Conservation (phyloP, 2,888 invertebrate genomes). For the Cerastoderma edule region DNA sequence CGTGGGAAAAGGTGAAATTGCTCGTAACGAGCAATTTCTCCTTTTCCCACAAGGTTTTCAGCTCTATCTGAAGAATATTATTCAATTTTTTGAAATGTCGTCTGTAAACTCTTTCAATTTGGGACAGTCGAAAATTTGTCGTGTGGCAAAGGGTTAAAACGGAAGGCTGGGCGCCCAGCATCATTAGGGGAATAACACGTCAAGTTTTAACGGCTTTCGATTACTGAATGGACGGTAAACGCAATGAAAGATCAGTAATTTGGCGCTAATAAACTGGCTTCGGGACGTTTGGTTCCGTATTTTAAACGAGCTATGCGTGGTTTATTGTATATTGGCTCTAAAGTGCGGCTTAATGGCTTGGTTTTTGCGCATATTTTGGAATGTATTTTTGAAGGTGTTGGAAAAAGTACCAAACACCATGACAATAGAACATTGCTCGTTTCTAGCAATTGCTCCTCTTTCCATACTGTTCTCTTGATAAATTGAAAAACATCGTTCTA, state of each 20-base stretch:
- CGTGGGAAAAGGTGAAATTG: no score
- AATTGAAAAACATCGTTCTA: no score
- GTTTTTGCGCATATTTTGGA: no score
- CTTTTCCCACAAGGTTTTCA: no score
- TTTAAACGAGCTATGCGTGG: background rate
- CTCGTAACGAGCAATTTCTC: no score
- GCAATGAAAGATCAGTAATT: conserved; percentile 24
- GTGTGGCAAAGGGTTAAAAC: no score
- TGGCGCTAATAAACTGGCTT: conserved; percentile 14
- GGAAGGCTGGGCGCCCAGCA: conserved; percentile 39
- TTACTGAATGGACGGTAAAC: conserved; percentile 27
- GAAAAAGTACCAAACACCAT: background rate
- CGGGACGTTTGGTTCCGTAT: background rate
- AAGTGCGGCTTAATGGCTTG: no score
- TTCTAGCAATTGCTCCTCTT: background rate
- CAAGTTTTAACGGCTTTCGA: conserved; percentile 26
- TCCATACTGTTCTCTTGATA: background rate
- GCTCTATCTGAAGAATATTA: no score
- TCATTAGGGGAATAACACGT: conserved; percentile 27
- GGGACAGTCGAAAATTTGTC: no score
- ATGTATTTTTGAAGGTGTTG: no score
- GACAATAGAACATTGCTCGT: background rate
- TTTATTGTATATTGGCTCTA: conserved; percentile 3
- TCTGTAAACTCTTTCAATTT: no score
- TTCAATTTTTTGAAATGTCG: no score